Base-by-base conservation (phyloP, 2,888 invertebrate species). In the Cryptocheilus praepositus region DNA sequence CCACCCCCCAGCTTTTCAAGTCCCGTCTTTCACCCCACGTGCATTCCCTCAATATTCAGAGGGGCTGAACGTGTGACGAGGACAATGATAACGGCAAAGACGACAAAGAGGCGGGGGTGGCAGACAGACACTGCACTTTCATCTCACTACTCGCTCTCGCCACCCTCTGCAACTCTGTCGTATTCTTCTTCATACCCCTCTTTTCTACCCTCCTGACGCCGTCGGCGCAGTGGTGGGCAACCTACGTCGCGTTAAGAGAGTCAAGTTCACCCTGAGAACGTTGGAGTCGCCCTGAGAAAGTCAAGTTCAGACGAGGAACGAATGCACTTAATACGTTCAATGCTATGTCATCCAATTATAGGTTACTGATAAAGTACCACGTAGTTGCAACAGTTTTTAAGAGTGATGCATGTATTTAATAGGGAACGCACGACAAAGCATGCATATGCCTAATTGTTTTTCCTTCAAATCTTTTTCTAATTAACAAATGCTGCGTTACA, bases 141-240 rank as follows among this genome's bases (percentile, higher is more conserved):
- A 19, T 49, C 49, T 49, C 49, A 16, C 49, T 1, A 2, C 19
- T 5, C 8, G 5, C 49, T 16, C 19, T 19, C 49, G 49, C 49
- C 16, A 46, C 16, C 49, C 18, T 19, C 7, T 16, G 49, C 25
- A 46, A 15, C 46, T 15, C 46, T 19, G 18, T 15, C 7, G 49
- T 49, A 4, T 19, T 49, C 49, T 49, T 19, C 49, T 5, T 16
- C 49, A 5, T 49, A 5, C 49, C 49, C 13, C 49, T n/a, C 49
- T 16, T 19, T 19, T 19, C n/a, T 16, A 49, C 49, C 49, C 36
- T 36, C 11, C 36, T 11, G 36, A 36, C 11, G 66, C 57, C 61
- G 67, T 64, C 63, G 72, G 49, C 57, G 69, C 79, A 79, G 76
- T 74, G 78, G 78, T 79, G 78, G 73, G 65, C 81, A 81, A 81